phyloP scores from a whole-genome alignment of 2,113 vertebrate genomes.

The Sclerurus mexicanus region DNA sequence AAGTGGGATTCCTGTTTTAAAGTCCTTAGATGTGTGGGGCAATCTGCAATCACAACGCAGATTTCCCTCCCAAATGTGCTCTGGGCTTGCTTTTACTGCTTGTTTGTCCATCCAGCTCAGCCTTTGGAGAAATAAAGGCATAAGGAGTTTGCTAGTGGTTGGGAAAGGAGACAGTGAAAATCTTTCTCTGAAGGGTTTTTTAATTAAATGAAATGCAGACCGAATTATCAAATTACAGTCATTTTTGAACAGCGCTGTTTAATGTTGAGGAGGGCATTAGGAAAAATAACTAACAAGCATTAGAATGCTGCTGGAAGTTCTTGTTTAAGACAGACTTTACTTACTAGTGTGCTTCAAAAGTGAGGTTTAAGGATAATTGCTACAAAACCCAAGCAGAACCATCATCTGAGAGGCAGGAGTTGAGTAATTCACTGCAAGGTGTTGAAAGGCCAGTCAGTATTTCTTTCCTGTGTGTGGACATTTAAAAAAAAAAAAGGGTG shows the following conservation, averaged over 20 bases:
- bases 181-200: neutral
- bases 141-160: neutral
- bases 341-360: neutral
- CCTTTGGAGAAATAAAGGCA: neutral
- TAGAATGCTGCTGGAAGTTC: neutral
- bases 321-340: neutral
- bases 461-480: neutral
- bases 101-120: neutral
- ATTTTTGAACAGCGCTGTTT: neutral
- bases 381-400: neutral
- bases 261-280: neutral
- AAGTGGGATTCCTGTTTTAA: fast-evolving
- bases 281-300: neutral
- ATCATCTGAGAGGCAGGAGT: neutral
- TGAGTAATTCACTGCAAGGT: neutral
- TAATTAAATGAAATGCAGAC: neutral
- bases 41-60: neutral
- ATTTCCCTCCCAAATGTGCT: neutral
- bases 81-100: neutral
- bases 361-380: neutral
- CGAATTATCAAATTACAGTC: neutral
- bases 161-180: neutral
- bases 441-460: neutral
- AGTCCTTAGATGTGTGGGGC: neutral
- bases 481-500: neutral